A percentile compares a stretch with the other conserved stretches of the same genome.
These are phyloP conservation scores for Leptopilina clavipes DNA, from an alignment of 1,140 invertebrate genomes.

Conservation along the genomic window DNA sequence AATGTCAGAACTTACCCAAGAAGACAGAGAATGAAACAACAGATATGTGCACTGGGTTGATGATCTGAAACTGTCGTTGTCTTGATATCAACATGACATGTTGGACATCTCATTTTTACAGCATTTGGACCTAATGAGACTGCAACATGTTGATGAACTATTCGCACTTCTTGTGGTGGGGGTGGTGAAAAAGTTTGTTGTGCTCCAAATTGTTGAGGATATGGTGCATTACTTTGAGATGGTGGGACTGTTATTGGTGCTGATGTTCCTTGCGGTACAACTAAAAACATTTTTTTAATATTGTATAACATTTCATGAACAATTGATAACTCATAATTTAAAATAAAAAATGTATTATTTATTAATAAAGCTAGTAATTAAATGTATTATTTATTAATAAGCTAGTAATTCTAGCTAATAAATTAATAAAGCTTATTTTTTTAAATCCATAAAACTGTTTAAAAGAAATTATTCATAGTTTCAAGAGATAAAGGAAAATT, in stretches of 20 bases:
- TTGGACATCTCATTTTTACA: conserved; percentile 69
- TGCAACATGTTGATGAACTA: conserved; percentile 62
- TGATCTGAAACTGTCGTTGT: conserved; percentile 71
- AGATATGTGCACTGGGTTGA: conserved; percentile 70
- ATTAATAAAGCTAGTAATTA: too few species aligned
- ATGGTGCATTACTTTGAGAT: conserved; percentile 42
- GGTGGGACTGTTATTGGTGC: conserved; percentile 54
- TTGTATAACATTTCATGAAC: not conserved
- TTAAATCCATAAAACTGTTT: too few species aligned
- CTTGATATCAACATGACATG: conserved; percentile 68
- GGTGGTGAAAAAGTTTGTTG: conserved; percentile 51
- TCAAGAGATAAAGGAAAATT: too few species aligned
- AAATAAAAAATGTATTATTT: too few species aligned
- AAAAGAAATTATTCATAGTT: too few species aligned
- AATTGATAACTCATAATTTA: too few species aligned
- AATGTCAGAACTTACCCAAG: conserved; percentile 62
- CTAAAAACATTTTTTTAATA: conserved; percentile 50
- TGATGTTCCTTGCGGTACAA: conserved; percentile 43
- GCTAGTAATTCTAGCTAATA: too few species aligned
- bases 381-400: too few species aligned
- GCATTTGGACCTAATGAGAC: conserved; percentile 62
- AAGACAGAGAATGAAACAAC: conserved; percentile 71
- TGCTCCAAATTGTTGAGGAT: conserved; percentile 44
- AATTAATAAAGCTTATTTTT: too few species aligned
- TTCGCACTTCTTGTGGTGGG: conserved; percentile 57